phyloP scores from a whole-genome alignment of 2,797 vertebrate species.

The Hypotaenidia philippensis region DNA sequence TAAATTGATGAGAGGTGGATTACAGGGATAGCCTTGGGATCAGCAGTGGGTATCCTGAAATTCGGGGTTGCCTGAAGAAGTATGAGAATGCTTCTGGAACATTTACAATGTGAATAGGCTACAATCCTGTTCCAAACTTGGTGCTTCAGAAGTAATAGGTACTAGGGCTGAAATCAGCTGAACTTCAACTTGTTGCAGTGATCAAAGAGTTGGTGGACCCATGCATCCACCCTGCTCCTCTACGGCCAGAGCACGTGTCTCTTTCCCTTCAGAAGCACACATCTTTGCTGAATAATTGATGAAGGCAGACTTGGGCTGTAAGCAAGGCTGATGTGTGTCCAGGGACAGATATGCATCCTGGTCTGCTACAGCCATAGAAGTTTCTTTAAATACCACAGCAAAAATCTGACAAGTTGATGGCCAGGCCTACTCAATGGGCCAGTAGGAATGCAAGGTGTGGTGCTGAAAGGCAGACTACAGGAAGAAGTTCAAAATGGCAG shows the following conservation, averaged over 20 bases:
- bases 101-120: neutral
- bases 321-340: neutral
- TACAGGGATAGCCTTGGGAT: neutral
- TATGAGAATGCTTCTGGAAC: rapidly evolving
- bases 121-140: neutral
- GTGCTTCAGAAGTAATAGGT: neutral
- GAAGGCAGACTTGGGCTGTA: neutral
- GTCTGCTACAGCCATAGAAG: neutral
- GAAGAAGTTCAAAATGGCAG: neutral
- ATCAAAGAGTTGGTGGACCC: neutral
- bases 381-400: neutral
- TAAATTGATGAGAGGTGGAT: neutral
- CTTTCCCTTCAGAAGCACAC: neutral
- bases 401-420: neutral
- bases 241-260: neutral
- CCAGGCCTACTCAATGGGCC: neutral
- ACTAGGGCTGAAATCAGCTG: neutral
- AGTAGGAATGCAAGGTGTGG: neutral
- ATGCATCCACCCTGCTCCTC: neutral
- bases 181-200: neutral
- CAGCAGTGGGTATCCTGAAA: neutral
- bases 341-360: neutral
- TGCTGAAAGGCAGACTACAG: neutral
- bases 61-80: neutral
- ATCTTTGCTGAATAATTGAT: neutral